phyloP scores from a whole-genome alignment of 2,888 invertebrate species.

The Microplitis deprimator region DNA sequence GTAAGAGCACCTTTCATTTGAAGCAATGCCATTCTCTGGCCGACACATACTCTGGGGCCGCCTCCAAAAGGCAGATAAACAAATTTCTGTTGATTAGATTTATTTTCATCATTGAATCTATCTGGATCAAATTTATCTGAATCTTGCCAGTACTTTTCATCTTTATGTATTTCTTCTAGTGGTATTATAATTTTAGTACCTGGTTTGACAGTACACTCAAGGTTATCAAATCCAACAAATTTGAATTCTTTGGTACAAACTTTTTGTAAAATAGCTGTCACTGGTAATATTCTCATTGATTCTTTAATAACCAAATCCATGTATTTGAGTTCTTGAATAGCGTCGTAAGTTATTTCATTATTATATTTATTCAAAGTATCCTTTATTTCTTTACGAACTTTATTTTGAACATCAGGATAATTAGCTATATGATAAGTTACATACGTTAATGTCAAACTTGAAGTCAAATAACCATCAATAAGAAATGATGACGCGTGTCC shows the following conservation, averaged over 20 bases:
- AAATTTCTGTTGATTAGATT: constrained; percentile 49
- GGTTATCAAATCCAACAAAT: constrained; percentile 57
- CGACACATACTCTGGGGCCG: constrained; percentile 61
- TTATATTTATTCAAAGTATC: constrained; percentile 60
- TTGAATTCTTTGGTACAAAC: constrained; percentile 51
- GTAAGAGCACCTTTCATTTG: constrained; percentile 52
- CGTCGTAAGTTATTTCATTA: constrained; percentile 71
- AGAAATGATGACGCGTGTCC: constrained; percentile 73
- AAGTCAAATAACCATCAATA: constrained; percentile 74
- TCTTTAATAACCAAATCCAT: constrained; percentile 72
- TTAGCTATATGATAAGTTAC: constrained; percentile 71
- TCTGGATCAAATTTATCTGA: constrained; percentile 59
- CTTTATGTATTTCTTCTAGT: constrained; percentile 46
- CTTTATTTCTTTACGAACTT: constrained; percentile 71
- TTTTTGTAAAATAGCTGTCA: constrained; percentile 44
- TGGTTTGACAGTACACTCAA: constrained; percentile 49
- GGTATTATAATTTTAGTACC: constrained; percentile 52
- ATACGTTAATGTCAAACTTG: constrained; percentile 71
- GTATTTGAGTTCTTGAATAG: constrained; percentile 72
- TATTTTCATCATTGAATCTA: constrained; percentile 54
- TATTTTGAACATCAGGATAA: constrained; percentile 71
- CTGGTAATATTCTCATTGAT: constrained; percentile 52
- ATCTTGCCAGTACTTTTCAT: constrained; percentile 55
- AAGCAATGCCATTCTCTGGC: constrained; percentile 57
- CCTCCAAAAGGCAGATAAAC: constrained; percentile 59